phyloP scores from a whole-genome alignment of 2,113 vertebrate species.

The Hystrix brachyura region DNA sequence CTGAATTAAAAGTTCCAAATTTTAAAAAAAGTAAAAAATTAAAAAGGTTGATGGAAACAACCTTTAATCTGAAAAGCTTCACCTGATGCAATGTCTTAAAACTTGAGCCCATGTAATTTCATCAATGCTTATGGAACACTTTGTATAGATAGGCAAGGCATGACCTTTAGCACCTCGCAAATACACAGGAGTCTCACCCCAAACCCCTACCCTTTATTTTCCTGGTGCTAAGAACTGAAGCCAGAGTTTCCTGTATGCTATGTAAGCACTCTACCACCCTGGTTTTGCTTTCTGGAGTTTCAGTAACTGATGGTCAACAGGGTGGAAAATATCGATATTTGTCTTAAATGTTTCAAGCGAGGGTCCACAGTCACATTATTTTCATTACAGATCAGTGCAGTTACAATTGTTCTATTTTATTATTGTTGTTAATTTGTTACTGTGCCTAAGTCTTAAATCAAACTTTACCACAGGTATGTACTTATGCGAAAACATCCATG shows the following conservation, averaged over 20 bases:
- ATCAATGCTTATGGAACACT: neutral
- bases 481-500: no score
- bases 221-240: neutral
- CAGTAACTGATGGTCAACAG: neutral
- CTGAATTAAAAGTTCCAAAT: neutral
- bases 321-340: neutral
- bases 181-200: neutral
- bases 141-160: neutral
- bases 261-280: neutral
- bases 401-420: neutral
- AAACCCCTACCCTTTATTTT: neutral
- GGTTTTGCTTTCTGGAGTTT: neutral
- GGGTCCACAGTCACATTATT: neutral
- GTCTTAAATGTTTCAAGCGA: neutral
- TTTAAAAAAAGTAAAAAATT: neutral
- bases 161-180: neutral
- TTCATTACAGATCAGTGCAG: neutral
- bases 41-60: neutral
- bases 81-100: constrained; percentile 18
- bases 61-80: constrained; percentile 36
- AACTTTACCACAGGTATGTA: neutral
- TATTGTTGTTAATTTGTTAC: neutral
- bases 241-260: neutral
- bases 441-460: neutral
- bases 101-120: neutral